Percentiles rank a stretch among this genome's conserved stretches.
These are phyloP conservation scores for Triplophysa dalaica DNA, from an alignment of 2,113 vertebrate species.

Conservation along the genomic window DNA sequence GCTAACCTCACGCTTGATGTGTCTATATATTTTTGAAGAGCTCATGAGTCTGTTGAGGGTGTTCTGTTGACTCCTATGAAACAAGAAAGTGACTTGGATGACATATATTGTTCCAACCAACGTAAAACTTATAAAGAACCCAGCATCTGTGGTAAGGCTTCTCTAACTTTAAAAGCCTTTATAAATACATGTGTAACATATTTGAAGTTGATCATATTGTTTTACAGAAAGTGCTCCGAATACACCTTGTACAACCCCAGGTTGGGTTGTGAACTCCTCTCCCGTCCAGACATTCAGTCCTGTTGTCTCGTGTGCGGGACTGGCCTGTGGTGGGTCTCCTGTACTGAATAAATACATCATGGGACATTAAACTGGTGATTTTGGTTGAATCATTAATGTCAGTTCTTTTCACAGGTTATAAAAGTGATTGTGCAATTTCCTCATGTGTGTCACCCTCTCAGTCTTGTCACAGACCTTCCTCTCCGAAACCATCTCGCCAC, in stretches of 20 bases:
- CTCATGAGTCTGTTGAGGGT: background rate
- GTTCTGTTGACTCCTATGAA: slow-evolving; percentile 22
- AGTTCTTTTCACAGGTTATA: slow-evolving; percentile 16
- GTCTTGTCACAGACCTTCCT: slow-evolving; percentile 14
- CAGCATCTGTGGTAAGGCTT: background rate
- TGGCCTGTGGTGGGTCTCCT: background rate
- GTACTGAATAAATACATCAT: background rate
- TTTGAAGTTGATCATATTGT: background rate
- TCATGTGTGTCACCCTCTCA: background rate
- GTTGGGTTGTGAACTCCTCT: background rate
- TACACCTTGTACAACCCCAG: background rate
- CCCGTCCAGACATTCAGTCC: background rate
- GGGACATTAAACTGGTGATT: background rate
- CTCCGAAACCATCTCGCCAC: slow-evolving; percentile 46
- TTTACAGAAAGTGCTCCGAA: background rate
- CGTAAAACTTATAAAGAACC: too few species aligned
- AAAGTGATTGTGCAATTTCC: background rate
- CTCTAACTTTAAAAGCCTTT: background rate
- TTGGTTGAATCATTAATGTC: background rate
- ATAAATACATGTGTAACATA: background rate
- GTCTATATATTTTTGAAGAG: slow-evolving; percentile 6
- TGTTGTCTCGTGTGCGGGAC: background rate
- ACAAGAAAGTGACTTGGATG: slow-evolving; percentile 10
- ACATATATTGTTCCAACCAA: background rate
- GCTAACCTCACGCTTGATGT: too few species aligned